These are phyloP conservation scores for Odobenus rosmarus DNA, from an alignment of 2,113 vertebrate species.

Conservation along the genomic window DNA sequence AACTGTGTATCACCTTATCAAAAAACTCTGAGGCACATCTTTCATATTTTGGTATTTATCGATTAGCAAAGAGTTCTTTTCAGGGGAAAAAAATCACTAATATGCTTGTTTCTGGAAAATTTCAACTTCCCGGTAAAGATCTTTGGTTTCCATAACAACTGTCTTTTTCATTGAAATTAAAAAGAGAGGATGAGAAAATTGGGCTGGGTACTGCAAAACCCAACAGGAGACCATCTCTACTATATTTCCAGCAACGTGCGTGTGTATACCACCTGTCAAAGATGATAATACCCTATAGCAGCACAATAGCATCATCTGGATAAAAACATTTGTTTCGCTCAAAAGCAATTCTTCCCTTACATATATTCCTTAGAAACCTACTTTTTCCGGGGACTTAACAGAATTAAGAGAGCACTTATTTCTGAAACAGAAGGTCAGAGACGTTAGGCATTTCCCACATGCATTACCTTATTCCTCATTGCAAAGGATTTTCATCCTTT, in stretches of 20 bases:
- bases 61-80: background rate
- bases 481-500: background rate
- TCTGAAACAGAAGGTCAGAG: background rate
- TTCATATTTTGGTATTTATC: background rate
- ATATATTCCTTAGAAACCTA: background rate
- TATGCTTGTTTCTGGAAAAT: background rate
- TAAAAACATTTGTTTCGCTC: background rate
- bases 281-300: background rate
- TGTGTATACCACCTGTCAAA: background rate
- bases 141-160: background rate
- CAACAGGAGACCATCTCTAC: background rate
- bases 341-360: background rate
- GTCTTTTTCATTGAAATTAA: background rate
- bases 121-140: background rate
- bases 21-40: background rate
- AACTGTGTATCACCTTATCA: background rate
- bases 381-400: background rate
- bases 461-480: background rate
- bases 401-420: background rate
- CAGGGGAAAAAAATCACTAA: background rate
- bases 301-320: too few species aligned
- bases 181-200: background rate
- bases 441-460: background rate
- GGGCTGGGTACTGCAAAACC: rapidly evolving
- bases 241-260: background rate